Percentiles rank a stretch among this genome's conserved stretches.
Evolutionary conservation across 2,797 vertebrate species (phyloP).

Genomic region (Glossophaga mutica): DNA sequence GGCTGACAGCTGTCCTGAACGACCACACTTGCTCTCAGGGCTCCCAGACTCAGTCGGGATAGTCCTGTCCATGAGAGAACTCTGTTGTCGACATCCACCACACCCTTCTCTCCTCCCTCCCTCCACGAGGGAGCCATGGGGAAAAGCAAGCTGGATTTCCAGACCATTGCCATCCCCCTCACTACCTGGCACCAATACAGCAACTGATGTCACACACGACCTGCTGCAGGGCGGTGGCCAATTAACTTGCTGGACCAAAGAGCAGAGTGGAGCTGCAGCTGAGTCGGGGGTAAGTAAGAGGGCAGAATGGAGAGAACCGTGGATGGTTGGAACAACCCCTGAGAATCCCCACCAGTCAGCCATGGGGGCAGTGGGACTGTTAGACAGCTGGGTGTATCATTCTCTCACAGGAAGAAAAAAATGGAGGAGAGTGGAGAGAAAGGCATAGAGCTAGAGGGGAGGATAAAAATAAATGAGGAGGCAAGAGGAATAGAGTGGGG

Average conservation of each 20-base stretch:
- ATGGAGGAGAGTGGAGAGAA: too few relatives aligned
- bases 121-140: background rate
- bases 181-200: background rate
- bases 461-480: background rate
- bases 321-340: background rate
- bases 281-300: fast-evolving
- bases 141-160: background rate
- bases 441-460: background rate
- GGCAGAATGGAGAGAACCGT: background rate
- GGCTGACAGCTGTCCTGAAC: fast-evolving
- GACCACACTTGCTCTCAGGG: too few relatives aligned
- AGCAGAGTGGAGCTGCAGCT: background rate
- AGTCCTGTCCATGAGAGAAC: too few relatives aligned
- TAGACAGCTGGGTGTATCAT: too few relatives aligned
- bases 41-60: background rate
- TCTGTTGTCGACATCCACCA: fast-evolving
- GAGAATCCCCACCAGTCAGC: background rate
- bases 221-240: background rate
- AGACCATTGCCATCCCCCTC: background rate
- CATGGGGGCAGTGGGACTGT: background rate
- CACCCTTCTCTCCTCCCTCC: too few relatives aligned
- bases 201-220: too few relatives aligned
- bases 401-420: background rate
- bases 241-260: background rate
- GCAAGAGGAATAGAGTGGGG: background rate